Evolutionary conservation across 2,797 vertebrate genomes (phyloP).

Genomic region (Helarctos malayanus): DNA sequence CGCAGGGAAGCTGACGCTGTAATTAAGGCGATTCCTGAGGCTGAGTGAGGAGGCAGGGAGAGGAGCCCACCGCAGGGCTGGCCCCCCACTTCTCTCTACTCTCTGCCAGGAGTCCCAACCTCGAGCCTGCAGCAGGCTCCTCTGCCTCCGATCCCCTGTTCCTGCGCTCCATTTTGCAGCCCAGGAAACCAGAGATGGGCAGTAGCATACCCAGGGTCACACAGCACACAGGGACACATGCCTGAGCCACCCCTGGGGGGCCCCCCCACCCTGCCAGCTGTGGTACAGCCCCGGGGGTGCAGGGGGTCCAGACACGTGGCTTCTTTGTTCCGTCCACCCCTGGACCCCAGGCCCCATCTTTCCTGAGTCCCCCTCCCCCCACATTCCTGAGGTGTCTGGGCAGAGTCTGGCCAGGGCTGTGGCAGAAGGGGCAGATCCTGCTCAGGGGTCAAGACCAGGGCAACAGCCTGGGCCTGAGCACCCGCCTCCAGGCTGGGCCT

Average conservation of each 20-base stretch:
- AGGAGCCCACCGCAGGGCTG: slow-evolving; percentile 29
- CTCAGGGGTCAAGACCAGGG: slow-evolving; percentile 69
- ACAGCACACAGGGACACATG: not conserved
- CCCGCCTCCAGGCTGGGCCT: not conserved
- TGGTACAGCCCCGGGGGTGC: not conserved
- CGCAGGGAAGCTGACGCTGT: slow-evolving; percentile 71
- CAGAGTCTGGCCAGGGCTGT: slow-evolving; percentile 28
- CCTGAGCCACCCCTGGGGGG: not conserved
- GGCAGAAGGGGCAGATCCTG: slow-evolving; percentile 34
- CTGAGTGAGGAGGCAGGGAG: slow-evolving; percentile 70
- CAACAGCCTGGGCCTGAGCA: slow-evolving; percentile 25
- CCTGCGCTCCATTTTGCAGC: not conserved
- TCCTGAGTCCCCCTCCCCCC: not conserved
- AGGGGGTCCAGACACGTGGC: not conserved
- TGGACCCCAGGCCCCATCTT: not conserved
- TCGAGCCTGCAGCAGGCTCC: not conserved
- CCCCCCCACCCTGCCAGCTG: not conserved
- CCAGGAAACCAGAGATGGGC: not conserved
- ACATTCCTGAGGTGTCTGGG: slow-evolving; percentile 76
- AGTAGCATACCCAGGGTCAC: not conserved
- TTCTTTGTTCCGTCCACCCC: not conserved
- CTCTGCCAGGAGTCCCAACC: not conserved
- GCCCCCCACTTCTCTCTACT: slow-evolving; percentile 3
- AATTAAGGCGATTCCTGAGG: slow-evolving; percentile 86
- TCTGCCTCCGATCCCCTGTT: not conserved